Evolutionary conservation across 2,888 invertebrate species (phyloP).

Genomic region (Zhengitettix transpicula): DNA sequence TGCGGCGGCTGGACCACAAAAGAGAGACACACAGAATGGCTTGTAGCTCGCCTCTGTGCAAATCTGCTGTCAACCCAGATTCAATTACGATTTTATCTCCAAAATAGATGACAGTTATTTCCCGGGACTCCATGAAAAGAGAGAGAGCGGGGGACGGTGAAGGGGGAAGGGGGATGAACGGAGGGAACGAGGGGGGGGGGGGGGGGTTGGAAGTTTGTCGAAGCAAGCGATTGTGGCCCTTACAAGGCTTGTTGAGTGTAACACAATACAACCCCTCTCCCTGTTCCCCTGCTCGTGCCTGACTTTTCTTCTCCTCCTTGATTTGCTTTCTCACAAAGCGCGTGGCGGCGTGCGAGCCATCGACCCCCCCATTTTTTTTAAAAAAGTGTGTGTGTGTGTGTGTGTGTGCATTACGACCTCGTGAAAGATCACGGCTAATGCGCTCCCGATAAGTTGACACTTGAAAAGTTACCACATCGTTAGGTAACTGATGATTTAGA

Average conservation of each 20-base stretch:
- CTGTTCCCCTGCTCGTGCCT: too few relatives aligned
- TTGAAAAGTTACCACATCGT: too few relatives aligned
- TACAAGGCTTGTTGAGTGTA: neutral
- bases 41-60: slow-evolving; percentile 20
- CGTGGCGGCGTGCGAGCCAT: neutral
- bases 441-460: too few relatives aligned
- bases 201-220: slow-evolving; percentile 17
- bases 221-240: neutral
- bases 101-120: slow-evolving; percentile 34
- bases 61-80: slow-evolving; percentile 31
- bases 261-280: neutral
- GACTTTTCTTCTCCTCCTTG: neutral
- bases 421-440: too few relatives aligned
- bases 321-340: neutral
- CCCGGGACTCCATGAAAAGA: slow-evolving; percentile 15
- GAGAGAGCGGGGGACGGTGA: slow-evolving; percentile 25
- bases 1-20: neutral
- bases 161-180: slow-evolving; percentile 21
- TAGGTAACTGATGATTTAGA: too few relatives aligned
- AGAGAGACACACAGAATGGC: neutral
- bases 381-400: too few relatives aligned
- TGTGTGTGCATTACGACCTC: too few relatives aligned
- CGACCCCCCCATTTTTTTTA: too few relatives aligned
- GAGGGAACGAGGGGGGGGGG: slow-evolving; percentile 23
- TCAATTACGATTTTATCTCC: slow-evolving; percentile 33